Base-by-base conservation (phyloP, 2,888 invertebrate species). In the Macaria liturata region DNA sequence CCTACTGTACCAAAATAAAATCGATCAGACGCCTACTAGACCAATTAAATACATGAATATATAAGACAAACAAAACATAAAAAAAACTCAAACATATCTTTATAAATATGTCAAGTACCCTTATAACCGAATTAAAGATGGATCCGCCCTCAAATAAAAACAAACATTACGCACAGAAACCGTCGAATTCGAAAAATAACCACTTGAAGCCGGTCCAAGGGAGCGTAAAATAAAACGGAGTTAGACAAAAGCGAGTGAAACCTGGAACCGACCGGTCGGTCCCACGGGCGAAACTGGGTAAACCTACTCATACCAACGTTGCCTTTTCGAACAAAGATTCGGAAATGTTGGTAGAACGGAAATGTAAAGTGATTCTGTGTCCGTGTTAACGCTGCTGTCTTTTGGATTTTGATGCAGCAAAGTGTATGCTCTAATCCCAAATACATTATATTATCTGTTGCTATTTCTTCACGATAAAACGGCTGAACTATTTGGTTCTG, bases 161-260 rank as follows among this genome's bases (percentile, higher is more conserved):
- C 57, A 65, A 61, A 61, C 57, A 45, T 54, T 32, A 45, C 59
- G 63, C 59, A 63, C 42, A n/a, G 9, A 59, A 64, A 60, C 51
- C 63, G 57, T 45, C 9, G 62, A 61, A 54, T 54, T 61, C 64
- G 67, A 66, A 68, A 67, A 67, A 68, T 65, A 65, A 67, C 69
- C 66, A 59, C 69, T 68, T 57, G 65, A 68, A 70, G 61, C 46
- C 66, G 67, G 67, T 60, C 59, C 59, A 66, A 63, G 71, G 72
- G 74, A 76, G 77, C 81, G 80, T 78, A 81, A 88, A 83, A 89
- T 81, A 79, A 81, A 76, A 75, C 68, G 74, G 75, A 73, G 73
- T 80, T 86, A 89, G 81, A 90, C 90, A 90, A 90, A 89, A 78
- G 81, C 75, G 72, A 67, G 66, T 73, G 78, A 72, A 76, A 67